A percentile compares a stretch with the other conserved stretches of the same genome.
Conservation (phyloP, 2,888 invertebrate species). For the Drosophila robusta region DNA sequence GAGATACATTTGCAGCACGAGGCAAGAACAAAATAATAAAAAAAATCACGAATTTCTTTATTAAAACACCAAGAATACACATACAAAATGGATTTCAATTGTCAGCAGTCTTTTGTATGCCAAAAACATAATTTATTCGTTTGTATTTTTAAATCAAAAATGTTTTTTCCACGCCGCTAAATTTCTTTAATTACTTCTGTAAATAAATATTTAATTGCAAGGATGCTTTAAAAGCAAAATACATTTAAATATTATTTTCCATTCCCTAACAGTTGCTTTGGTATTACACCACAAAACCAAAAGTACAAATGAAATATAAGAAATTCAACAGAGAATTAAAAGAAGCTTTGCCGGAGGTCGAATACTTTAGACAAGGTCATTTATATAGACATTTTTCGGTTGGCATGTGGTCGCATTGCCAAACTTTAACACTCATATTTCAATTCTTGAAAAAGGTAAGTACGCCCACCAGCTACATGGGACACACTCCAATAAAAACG, state of each 20-base stretch:
- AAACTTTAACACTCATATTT: not conserved
- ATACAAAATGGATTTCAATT: not conserved
- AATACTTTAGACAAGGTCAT: not conserved
- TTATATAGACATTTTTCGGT: not conserved
- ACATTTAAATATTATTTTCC: not conserved
- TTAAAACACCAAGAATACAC: not conserved
- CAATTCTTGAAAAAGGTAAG: not conserved
- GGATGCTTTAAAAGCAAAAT: not conserved
- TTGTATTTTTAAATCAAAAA: not conserved
- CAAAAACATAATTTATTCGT: not conserved
- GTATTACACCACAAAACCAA: too few relatives aligned
- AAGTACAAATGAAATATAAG: too few relatives aligned
- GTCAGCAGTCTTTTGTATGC: not conserved
- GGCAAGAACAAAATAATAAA: not conserved
- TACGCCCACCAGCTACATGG: slow-evolving; percentile 3
- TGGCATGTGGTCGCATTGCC: not conserved
- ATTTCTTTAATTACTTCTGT: not conserved
- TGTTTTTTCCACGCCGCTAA: not conserved
- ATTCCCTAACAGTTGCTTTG: not conserved
- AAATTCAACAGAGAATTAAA: not conserved
- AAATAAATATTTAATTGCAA: not conserved
- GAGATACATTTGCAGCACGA: not conserved
- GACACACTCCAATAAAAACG: slow-evolving; percentile 11
- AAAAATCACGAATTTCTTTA: not conserved
- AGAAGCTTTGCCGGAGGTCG: not conserved